These are phyloP conservation scores for Drosophila cracens DNA, from an alignment of 2,888 invertebrate species.

Conservation along the genomic window DNA sequence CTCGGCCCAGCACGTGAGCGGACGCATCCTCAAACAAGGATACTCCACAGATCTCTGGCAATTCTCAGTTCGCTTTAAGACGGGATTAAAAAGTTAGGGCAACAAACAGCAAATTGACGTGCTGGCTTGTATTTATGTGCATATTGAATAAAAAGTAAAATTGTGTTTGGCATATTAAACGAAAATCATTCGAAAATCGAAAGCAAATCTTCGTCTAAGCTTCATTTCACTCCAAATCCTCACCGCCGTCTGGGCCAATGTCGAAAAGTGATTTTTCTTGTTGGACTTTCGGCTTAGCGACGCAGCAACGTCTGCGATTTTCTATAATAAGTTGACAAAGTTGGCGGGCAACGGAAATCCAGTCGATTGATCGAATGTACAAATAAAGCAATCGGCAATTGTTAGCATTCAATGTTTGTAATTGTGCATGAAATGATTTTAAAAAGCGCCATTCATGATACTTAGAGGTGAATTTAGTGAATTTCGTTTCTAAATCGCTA, in stretches of 20 bases:
- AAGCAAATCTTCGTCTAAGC: slow-evolving; percentile 57
- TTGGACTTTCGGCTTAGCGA: slow-evolving; percentile 72
- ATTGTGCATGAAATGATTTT: slow-evolving; percentile 15
- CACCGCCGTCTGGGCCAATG: slow-evolving; percentile 16
- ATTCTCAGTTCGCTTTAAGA: slow-evolving; percentile 28
- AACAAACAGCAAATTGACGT: slow-evolving; percentile 60
- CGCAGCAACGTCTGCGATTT: slow-evolving; percentile 64
- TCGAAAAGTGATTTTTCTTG: slow-evolving; percentile 79
- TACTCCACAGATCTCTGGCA: background rate
- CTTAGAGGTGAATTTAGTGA: background rate
- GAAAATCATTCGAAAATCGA: slow-evolving; percentile 63
- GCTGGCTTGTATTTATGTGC: slow-evolving; percentile 50
- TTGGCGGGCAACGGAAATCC: slow-evolving; percentile 20
- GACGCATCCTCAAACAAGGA: background rate
- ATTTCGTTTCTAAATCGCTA: background rate
- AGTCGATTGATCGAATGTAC: slow-evolving; percentile 45
- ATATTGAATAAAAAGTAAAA: slow-evolving; percentile 75
- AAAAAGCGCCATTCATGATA: slow-evolving; percentile 6
- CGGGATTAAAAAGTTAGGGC: slow-evolving; percentile 58
- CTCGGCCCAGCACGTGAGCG: slow-evolving; percentile 46
- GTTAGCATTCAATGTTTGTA: slow-evolving; percentile 24
- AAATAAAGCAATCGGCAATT: slow-evolving; percentile 25
- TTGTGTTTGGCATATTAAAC: slow-evolving; percentile 78
- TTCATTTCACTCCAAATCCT: slow-evolving; percentile 3
- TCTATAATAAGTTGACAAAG: slow-evolving; percentile 52